A percentile compares a stretch with the other conserved stretches of the same genome.
Conservation (phyloP, 1,140 invertebrate genomes). For the Hylyphantes graminicola region DNA sequence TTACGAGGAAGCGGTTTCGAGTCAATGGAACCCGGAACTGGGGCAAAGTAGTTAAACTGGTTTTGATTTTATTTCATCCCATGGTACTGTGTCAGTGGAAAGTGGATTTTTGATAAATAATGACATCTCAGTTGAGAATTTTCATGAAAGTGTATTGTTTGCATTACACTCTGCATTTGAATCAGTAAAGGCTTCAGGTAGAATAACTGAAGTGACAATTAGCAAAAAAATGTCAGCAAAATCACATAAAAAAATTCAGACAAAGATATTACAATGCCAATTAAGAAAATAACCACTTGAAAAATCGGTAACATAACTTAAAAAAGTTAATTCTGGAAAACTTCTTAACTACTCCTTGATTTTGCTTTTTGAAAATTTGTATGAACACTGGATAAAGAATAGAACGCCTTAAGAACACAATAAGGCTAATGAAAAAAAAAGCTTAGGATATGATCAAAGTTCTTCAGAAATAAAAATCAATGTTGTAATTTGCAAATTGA, state of each 20-base stretch:
- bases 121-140: slow-evolving; percentile 29
- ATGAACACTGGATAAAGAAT: too few species aligned
- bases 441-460: background rate
- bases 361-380: too few species aligned
- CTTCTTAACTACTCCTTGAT: too few species aligned
- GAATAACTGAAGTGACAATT: background rate
- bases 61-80: slow-evolving; percentile 10
- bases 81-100: slow-evolving; percentile 24
- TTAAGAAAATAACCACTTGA: background rate
- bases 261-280: background rate
- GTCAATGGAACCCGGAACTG: too few species aligned
- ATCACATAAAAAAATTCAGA: slow-evolving; percentile 1
- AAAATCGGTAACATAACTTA: too few species aligned
- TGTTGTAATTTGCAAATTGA: background rate
- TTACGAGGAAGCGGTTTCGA: too few species aligned
- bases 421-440: background rate
- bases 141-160: slow-evolving; percentile 23
- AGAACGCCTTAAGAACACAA: background rate
- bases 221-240: background rate
- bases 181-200: slow-evolving; percentile 4
- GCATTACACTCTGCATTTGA: background rate
- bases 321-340: too few species aligned
- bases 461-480: slow-evolving; percentile 7
- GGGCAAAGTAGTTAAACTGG: too few species aligned
- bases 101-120: slow-evolving; percentile 23